phyloP scores from a whole-genome alignment of 2,888 invertebrate species.

The Tipula confusa region DNA sequence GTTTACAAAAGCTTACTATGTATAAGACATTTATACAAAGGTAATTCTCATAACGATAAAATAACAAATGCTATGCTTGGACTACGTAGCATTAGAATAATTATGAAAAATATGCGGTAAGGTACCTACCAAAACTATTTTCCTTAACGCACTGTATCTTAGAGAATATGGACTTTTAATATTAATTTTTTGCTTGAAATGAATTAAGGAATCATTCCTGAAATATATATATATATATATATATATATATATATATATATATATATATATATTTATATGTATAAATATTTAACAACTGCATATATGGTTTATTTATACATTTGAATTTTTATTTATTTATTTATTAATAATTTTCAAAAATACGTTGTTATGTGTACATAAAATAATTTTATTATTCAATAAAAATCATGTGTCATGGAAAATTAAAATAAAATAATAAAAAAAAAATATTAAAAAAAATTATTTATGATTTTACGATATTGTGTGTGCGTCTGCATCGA shows the following conservation, averaged over 20 bases:
- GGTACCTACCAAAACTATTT: no score
- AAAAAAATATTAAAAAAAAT: not conserved
- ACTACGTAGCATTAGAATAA: no score
- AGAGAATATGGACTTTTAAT: no score
- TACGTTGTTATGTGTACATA: no score
- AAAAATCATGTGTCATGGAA: conserved; percentile 15
- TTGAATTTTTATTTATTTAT: not conserved
- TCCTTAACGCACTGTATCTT: no score
- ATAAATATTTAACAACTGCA: not conserved
- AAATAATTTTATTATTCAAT: conserved; percentile 12
- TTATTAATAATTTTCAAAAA: not conserved
- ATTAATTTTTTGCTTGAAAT: no score
- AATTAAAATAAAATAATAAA: not conserved
- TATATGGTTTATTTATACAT: not conserved
- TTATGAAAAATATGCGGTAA: no score
- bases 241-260: not conserved
- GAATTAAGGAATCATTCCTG: no score
- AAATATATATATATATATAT: not conserved
- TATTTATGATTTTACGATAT: not conserved
- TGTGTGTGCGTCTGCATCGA: not conserved
- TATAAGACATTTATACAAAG: no score
- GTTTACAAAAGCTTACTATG: no score
- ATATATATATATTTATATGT: not conserved
- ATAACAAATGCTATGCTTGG: no score
- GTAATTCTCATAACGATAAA: no score